phyloP scores from a whole-genome alignment of 2,113 vertebrate species.

The Pagrus major region DNA sequence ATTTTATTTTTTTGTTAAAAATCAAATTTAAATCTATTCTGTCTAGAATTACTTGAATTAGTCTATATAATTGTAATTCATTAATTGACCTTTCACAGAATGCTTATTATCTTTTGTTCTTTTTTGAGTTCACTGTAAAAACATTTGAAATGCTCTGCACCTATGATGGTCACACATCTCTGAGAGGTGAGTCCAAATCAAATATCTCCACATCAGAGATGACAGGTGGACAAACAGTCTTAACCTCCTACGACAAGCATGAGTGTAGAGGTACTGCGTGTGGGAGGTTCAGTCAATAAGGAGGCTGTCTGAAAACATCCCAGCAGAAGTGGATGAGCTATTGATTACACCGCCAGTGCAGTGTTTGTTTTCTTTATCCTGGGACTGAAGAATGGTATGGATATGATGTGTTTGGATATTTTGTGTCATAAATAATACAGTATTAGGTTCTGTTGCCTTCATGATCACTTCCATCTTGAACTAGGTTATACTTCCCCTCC shows the following conservation, averaged over 20 bases:
- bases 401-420: background rate
- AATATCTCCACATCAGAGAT: slow-evolving; percentile 6
- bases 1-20: too few relatives aligned
- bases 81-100: too few relatives aligned
- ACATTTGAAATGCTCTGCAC: background rate
- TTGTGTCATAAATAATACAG: background rate
- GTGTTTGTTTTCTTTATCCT: slow-evolving; percentile 2
- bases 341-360: slow-evolving; percentile 15
- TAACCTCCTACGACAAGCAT: slow-evolving; percentile 6
- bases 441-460: background rate
- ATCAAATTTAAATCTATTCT: background rate
- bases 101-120: too few relatives aligned
- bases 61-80: background rate
- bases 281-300: slow-evolving; percentile 30
- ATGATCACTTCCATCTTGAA: background rate
- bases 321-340: slow-evolving; percentile 9
- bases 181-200: background rate
- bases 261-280: background rate
- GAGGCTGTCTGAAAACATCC: background rate
- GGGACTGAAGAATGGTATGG: background rate
- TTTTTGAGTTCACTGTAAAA: background rate
- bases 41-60: background rate
- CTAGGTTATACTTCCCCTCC: background rate
- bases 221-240: slow-evolving; percentile 5
- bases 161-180: background rate